A percentile compares a stretch with the other conserved stretches of the same genome.
phyloP scores from a whole-genome alignment of 2,888 invertebrate species.

The Xylota sylvarum region DNA sequence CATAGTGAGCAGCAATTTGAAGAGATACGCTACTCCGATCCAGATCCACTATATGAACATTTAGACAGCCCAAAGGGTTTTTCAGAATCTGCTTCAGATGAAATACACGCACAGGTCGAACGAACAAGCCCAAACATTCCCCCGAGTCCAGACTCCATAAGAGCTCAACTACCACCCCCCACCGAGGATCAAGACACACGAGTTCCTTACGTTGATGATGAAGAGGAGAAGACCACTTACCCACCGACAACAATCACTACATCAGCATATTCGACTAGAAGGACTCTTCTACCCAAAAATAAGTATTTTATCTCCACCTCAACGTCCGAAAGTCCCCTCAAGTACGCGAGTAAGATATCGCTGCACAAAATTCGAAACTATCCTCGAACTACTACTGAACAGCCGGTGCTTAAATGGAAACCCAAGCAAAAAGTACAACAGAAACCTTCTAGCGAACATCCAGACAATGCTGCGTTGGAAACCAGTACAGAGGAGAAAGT shows the following conservation, averaged over 20 bases:
- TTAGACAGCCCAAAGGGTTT: slow-evolving; percentile 55
- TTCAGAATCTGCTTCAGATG: slow-evolving; percentile 3
- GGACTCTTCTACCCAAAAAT: slow-evolving; percentile 41
- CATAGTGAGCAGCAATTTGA: slow-evolving; percentile 82
- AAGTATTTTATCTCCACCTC: slow-evolving; percentile 79
- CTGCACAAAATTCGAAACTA: slow-evolving; percentile 42
- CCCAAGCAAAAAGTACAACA: slow-evolving; percentile 80
- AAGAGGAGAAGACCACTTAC: slow-evolving; percentile 38
- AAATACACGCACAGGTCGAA: slow-evolving; percentile 43
- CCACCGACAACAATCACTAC: slow-evolving; percentile 33
- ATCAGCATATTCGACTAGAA: slow-evolving; percentile 13
- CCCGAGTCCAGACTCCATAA: neutral
- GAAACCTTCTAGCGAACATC: slow-evolving; percentile 4
- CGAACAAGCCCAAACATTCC: neutral
- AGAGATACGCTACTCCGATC: slow-evolving; percentile 85
- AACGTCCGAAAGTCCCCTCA: slow-evolving; percentile 79
- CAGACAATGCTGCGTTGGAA: slow-evolving; percentile 40
- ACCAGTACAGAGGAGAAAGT: slow-evolving; percentile 77
- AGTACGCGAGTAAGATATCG: slow-evolving; percentile 78
- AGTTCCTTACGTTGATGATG: slow-evolving; percentile 78
- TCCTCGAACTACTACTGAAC: slow-evolving; percentile 79
- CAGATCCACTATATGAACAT: slow-evolving; percentile 85
- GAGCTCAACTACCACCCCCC: slow-evolving; percentile 82
- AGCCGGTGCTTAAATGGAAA: slow-evolving; percentile 83
- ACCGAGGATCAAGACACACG: slow-evolving; percentile 79